Percentiles rank a stretch among this genome's conserved stretches.
These are phyloP conservation scores for Cottoperca gobio DNA, from an alignment of 2,797 vertebrate species.

Conservation along the genomic window DNA sequence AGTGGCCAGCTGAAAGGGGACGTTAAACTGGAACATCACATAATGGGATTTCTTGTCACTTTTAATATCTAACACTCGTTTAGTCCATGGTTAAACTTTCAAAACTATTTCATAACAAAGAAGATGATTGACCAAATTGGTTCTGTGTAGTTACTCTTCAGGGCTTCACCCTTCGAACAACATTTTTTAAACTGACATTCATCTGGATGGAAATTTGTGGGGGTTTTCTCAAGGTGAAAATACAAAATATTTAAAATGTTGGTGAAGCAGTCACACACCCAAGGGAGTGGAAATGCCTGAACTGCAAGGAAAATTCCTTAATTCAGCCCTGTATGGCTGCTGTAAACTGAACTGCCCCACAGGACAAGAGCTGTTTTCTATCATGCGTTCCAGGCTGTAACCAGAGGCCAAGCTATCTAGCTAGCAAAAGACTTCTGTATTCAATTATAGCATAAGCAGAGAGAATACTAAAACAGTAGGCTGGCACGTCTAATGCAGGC, in stretches of 20 bases:
- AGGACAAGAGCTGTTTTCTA: constrained; percentile 76
- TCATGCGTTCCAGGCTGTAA: constrained; percentile 71
- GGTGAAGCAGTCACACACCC: constrained; percentile 52
- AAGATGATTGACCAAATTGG: constrained; percentile 24
- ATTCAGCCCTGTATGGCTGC: constrained; percentile 46
- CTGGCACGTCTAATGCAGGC: constrained; percentile 56
- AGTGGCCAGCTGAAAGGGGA: constrained; percentile 58
- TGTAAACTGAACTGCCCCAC: constrained; percentile 70
- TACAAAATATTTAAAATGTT: constrained; percentile 59
- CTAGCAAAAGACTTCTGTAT: constrained; percentile 68
- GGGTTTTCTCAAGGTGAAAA: constrained; percentile 52
- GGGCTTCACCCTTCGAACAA: constrained; percentile 13
- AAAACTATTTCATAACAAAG: constrained; percentile 24
- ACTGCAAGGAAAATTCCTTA: constrained; percentile 57
- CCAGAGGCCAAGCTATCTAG: constrained; percentile 64
- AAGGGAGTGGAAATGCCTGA: constrained; percentile 59
- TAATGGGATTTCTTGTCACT: constrained; percentile 55
- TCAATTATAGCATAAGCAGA: constrained; percentile 71
- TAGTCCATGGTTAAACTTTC: constrained; percentile 19
- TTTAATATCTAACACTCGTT: constrained; percentile 35
- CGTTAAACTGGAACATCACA: constrained; percentile 52
- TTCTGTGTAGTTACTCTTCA: not conserved
- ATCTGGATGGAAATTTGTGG: constrained; percentile 23
- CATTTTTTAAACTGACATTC: constrained; percentile 31
- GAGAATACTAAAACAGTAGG: constrained; percentile 67